phyloP scores from a whole-genome alignment of 2,797 vertebrate genomes.

The Epinephelus awoara region DNA sequence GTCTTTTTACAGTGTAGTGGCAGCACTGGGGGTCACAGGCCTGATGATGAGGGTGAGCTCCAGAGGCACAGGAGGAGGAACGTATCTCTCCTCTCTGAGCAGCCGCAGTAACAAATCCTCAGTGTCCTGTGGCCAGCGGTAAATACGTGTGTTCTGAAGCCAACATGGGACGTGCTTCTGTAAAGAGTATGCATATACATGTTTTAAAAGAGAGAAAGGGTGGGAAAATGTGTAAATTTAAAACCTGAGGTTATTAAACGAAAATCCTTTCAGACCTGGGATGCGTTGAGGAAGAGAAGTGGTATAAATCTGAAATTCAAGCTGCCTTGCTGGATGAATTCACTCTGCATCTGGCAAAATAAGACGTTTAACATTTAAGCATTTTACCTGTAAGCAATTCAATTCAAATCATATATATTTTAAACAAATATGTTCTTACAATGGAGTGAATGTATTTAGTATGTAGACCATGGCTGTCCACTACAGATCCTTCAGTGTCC shows the following conservation, averaged over 20 bases:
- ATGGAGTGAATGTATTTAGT: constrained; percentile 93
- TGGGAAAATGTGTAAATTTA: neutral
- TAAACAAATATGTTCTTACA: constrained; percentile 81
- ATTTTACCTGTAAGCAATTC: neutral
- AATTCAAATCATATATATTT: neutral
- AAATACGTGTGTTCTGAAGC: constrained; percentile 92
- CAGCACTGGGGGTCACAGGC: constrained; percentile 64
- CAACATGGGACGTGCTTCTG: constrained; percentile 91
- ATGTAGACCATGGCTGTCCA: constrained; percentile 89
- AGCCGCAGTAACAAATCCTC: constrained; percentile 91
- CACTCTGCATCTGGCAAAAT: constrained; percentile 90
- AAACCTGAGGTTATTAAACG: neutral
- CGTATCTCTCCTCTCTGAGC: constrained; percentile 89
- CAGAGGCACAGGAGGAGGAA: constrained; percentile 87
- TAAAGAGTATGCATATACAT: constrained; percentile 8
- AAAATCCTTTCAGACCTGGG: constrained; percentile 84
- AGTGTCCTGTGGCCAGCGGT: constrained; percentile 90
- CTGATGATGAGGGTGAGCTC: constrained; percentile 90
- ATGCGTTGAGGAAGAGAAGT: constrained; percentile 90
- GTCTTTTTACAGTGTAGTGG: constrained; percentile 39
- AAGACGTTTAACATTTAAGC: neutral
- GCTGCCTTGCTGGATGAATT: constrained; percentile 94
- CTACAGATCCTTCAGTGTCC: constrained; percentile 89
- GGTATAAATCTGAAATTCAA: constrained; percentile 95
- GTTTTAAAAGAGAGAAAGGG: neutral